These are phyloP conservation scores for Argopecten irradians DNA, from an alignment of 1,140 invertebrate species.

Conservation along the genomic window DNA sequence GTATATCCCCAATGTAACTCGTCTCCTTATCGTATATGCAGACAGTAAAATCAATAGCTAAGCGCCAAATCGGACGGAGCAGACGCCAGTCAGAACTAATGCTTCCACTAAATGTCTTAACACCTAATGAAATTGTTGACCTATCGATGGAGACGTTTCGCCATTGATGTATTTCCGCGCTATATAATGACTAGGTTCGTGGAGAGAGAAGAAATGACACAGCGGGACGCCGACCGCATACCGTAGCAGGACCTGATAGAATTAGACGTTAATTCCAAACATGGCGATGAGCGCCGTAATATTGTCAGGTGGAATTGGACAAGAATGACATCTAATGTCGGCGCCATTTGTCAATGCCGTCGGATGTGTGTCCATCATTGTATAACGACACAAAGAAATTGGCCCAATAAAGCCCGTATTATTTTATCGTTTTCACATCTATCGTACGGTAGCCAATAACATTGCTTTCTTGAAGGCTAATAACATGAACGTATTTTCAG, in stretches of 20 bases:
- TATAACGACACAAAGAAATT: background rate
- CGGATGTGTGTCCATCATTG: background rate
- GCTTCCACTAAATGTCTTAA: slow-evolving; percentile 11
- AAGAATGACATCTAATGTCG: background rate
- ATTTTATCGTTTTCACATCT: background rate
- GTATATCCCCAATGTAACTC: background rate
- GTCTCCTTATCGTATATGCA: background rate
- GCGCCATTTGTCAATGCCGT: background rate
- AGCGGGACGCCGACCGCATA: background rate
- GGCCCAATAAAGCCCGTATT: background rate
- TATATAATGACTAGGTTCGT: background rate
- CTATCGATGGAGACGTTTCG: background rate
- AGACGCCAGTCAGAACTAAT: slow-evolving; percentile 15
- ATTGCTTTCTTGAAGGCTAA: no score
- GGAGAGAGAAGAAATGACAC: background rate
- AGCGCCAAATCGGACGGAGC: background rate
- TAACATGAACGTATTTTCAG: background rate
- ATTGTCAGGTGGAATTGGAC: background rate
- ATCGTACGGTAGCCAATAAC: no score
- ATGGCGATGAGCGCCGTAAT: background rate
- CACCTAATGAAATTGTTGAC: slow-evolving; percentile 21
- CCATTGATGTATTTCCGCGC: background rate
- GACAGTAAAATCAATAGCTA: background rate
- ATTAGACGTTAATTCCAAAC: background rate
- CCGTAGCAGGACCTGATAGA: background rate